Evolutionary conservation across 2,113 vertebrate genomes (phyloP), one percentile per base, ranked within the genome.

Genomic region (Balaenoptera acutorostrata): DNA sequence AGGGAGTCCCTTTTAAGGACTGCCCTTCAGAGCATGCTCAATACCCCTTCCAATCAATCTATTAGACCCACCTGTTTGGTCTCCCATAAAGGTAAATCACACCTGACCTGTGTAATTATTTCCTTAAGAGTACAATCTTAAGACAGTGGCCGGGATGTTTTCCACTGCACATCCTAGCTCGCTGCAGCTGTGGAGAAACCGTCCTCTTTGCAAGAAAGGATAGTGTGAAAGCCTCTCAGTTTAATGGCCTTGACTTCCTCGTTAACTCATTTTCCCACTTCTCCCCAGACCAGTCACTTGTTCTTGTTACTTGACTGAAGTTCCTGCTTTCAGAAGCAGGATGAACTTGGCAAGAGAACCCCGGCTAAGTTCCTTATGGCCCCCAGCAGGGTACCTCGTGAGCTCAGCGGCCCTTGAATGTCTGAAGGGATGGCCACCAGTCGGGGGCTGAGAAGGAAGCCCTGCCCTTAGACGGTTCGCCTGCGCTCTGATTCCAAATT

Each of bases 121-220:
- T n/a, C 57, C 64, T 33, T 36, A 49, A 44, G 44, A 10, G 31
- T 36, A 25, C 36, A 5, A 0, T n/a, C 39, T 80, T 36, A 20
- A 78, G 77, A 49, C 0, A 0, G 39, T 6, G 31, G 41, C 52
- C n/a, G 0, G 0, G 44, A 8, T 27, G 33, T 8, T 33, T 14
- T 83, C 39, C 36, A 5, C 2, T 29, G n/a, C 36, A 3, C 1
- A n/a, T 6, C 33, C 57, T 11, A 8, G n/a, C 13, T 61, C 29
- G 8, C 52, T 0, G 1, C 3, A 1, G 4, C 85, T 31, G 17
- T 11, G 61, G 72, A 33, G 41, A 49, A 29, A 25, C 29, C 20
- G 18, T 64, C 17, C 5, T 57, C 68, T 57, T 20, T 12, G 78
- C 15, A 3, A 3, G 80, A 61, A 69, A 55, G 69, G 23, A 17